Percentiles rank a stretch among this genome's conserved stretches.
These are phyloP conservation scores for Andrena praecox DNA, from an alignment of 2,888 invertebrate genomes.

Conservation along the genomic window DNA sequence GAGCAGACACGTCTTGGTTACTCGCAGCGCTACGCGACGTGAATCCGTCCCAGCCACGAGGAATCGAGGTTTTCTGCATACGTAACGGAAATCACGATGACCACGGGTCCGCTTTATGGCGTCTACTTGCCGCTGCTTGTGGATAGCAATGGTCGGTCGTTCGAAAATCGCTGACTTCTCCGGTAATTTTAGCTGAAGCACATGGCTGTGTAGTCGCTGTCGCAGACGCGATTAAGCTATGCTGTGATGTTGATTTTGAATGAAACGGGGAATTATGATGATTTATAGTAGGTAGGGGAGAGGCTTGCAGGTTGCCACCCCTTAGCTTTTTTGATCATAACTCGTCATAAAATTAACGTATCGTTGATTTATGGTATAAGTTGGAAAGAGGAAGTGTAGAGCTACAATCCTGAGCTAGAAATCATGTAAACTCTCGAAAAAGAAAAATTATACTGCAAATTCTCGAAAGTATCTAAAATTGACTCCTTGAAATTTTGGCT, in stretches of 20 bases:
- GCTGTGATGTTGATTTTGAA: background rate
- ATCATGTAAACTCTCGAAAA: too few species aligned
- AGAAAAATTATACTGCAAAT: too few species aligned
- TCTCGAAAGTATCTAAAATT: too few species aligned
- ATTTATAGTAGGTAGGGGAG: too few species aligned
- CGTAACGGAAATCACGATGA: conserved; percentile 34
- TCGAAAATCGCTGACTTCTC: background rate
- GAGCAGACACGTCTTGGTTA: conserved; percentile 44
- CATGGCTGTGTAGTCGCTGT: background rate
- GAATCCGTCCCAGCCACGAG: conserved; percentile 52
- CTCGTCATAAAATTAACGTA: too few species aligned
- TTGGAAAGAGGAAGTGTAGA: too few species aligned
- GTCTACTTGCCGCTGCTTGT: background rate
- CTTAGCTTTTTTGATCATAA: too few species aligned
- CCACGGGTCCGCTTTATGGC: conserved; percentile 30
- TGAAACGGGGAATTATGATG: too few species aligned
- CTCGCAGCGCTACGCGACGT: conserved; percentile 29
- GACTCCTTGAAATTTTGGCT: too few species aligned
- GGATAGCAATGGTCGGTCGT: conserved; percentile 1
- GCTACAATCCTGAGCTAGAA: too few species aligned
- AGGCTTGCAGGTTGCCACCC: too few species aligned
- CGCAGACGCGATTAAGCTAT: background rate
- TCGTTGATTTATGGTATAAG: too few species aligned
- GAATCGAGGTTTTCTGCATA: conserved; percentile 29
- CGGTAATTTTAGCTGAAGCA: background rate